A percentile compares a stretch with the other conserved stretches of the same genome.
Evolutionary conservation across 2,888 invertebrate genomes (phyloP).

Genomic region (Willowsia nigromaculata): DNA sequence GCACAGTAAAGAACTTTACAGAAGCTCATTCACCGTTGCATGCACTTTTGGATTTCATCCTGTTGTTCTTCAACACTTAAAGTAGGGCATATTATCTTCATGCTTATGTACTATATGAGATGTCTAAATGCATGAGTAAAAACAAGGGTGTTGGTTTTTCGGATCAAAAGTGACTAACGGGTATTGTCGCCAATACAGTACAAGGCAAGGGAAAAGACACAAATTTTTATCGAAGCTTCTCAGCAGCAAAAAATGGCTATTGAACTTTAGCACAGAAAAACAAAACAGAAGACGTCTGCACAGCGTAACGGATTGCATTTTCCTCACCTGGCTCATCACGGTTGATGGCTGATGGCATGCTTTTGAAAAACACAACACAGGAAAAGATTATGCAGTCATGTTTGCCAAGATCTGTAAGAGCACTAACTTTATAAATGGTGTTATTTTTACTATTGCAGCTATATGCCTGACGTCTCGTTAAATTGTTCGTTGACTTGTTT

Average conservation of each 20-base stretch:
- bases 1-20: too few relatives aligned
- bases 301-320: conserved; percentile 38
- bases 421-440: background rate
- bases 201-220: background rate
- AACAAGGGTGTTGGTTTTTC: too few relatives aligned
- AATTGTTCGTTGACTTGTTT: background rate
- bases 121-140: too few relatives aligned
- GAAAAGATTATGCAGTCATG: conserved; percentile 13
- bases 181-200: too few relatives aligned
- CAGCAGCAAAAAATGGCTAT: background rate
- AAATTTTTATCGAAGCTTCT: background rate
- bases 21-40: too few relatives aligned
- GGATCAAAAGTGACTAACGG: too few relatives aligned
- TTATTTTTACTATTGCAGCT: background rate
- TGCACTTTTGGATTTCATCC: too few relatives aligned
- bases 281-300: background rate
- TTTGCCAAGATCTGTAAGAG: conserved; percentile 6
- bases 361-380: background rate
- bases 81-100: too few relatives aligned
- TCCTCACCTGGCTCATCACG: conserved; percentile 52
- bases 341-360: conserved; percentile 30
- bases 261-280: background rate
- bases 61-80: too few relatives aligned
- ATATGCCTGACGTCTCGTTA: background rate
- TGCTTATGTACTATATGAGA: too few relatives aligned